phyloP scores from a whole-genome alignment of 2,888 invertebrate species.

The Tenthredo livida region DNA sequence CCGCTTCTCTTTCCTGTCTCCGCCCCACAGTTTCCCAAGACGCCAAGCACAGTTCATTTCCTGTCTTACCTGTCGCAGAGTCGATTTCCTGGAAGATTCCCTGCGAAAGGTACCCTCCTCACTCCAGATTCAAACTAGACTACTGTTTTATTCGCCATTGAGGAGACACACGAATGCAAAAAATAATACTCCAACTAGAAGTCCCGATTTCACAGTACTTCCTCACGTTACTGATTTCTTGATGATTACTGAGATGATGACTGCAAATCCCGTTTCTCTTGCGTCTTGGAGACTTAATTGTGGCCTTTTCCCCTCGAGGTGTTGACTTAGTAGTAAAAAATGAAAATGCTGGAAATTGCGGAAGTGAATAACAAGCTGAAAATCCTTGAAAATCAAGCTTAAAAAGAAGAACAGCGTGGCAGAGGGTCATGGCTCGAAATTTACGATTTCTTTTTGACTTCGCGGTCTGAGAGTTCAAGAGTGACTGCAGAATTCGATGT shows the following conservation, averaged over 20 bases:
- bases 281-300: not conserved
- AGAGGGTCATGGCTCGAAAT: not conserved
- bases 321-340: not conserved
- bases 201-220: conserved; percentile 62
- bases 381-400: not conserved
- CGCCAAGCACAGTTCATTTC: conserved; percentile 50
- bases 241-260: not conserved
- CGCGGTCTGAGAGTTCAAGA: not conserved
- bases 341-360: conserved; percentile 22
- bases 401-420: not conserved
- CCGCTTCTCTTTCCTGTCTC: conserved; percentile 23
- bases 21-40: conserved; percentile 26
- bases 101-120: conserved; percentile 54
- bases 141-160: conserved; percentile 53
- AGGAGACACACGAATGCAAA: conserved; percentile 34
- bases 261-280: not conserved
- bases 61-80: conserved; percentile 53
- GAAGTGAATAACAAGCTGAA: conserved; percentile 25
- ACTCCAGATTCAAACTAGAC: not conserved
- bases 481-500: not conserved
- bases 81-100: conserved; percentile 50
- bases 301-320: not conserved
- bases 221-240: not conserved
- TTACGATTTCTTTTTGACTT: not conserved
- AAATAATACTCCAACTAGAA: conserved; percentile 55